Evolutionary conservation across 2,797 vertebrate genomes (phyloP).

Genomic region (Synanceia verrucosa): DNA sequence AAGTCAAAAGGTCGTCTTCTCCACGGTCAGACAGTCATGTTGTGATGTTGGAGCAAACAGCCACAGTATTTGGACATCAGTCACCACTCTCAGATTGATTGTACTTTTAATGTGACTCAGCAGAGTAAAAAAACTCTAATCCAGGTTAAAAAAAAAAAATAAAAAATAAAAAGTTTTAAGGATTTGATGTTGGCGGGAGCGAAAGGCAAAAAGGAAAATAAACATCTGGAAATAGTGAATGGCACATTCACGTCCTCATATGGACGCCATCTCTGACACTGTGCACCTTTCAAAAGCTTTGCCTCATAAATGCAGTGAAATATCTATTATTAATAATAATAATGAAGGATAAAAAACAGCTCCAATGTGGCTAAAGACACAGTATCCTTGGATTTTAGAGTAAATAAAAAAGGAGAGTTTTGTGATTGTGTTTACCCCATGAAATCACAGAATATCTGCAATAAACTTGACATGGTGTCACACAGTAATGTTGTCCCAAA

Average conservation of each 20-base stretch:
- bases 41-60: slow-evolving; percentile 9
- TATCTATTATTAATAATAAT: slow-evolving; percentile 23
- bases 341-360: slow-evolving; percentile 31
- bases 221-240: slow-evolving; percentile 66
- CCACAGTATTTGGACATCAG: slow-evolving; percentile 21
- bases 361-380: slow-evolving; percentile 48
- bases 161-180: too few species aligned
- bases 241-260: slow-evolving; percentile 59
- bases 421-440: slow-evolving; percentile 34
- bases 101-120: slow-evolving; percentile 45
- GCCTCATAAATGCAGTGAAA: slow-evolving; percentile 24
- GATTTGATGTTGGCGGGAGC: slow-evolving; percentile 37
- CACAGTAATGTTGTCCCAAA: slow-evolving; percentile 13
- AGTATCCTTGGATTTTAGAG: slow-evolving; percentile 59
- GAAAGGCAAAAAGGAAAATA: slow-evolving; percentile 55
- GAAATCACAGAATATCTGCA: slow-evolving; percentile 37
- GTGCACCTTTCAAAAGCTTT: slow-evolving; percentile 31
- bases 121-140: too few species aligned
- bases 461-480: slow-evolving; percentile 9
- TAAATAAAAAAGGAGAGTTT: slow-evolving; percentile 29
- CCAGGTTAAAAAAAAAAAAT: too few species aligned
- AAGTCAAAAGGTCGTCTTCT: not conserved
- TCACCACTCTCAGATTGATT: slow-evolving; percentile 46
- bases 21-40: too few species aligned
- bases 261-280: slow-evolving; percentile 38